phyloP scores from a whole-genome alignment of 2,113 vertebrate genomes.

The Climacteris rufus region DNA sequence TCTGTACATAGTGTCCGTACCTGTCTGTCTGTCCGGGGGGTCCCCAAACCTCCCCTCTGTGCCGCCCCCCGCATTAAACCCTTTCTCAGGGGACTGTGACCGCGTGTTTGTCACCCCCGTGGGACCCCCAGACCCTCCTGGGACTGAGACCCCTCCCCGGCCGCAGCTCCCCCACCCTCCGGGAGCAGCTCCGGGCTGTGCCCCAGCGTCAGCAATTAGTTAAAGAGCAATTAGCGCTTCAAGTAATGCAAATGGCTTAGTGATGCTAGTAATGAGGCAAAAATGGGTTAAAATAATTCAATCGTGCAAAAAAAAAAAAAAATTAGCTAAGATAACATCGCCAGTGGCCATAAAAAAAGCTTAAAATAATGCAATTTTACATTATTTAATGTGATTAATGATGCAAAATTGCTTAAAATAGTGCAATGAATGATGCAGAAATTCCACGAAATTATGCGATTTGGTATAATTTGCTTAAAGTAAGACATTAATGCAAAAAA shows the following conservation, averaged over 20 bases:
- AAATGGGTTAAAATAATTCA: accelerated
- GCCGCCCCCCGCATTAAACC: conserved; percentile 16
- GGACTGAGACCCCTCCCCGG: not conserved
- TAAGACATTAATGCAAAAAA: not conserved
- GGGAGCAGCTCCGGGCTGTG: not conserved
- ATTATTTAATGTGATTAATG: not conserved
- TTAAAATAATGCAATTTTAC: not conserved
- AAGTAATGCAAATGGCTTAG: too few relatives aligned
- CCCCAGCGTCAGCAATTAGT: not conserved
- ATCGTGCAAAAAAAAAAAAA: not conserved
- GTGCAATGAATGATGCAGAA: not conserved
- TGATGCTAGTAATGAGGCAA: not conserved
- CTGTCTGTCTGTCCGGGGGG: not conserved
- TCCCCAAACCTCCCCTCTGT: too few relatives aligned
- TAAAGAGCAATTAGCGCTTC: not conserved
- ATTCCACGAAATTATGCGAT: not conserved
- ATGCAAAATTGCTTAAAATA: not conserved
- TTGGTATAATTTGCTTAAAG: not conserved
- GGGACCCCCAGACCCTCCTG: not conserved
- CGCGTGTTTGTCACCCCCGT: not conserved
- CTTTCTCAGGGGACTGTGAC: conserved; percentile 7
- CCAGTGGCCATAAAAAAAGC: accelerated
- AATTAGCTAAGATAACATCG: not conserved
- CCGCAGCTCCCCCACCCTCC: not conserved
- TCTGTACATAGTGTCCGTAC: not conserved